These are phyloP conservation scores for Scolopax mira DNA, from an alignment of 2,113 vertebrate species.

Conservation along the genomic window DNA sequence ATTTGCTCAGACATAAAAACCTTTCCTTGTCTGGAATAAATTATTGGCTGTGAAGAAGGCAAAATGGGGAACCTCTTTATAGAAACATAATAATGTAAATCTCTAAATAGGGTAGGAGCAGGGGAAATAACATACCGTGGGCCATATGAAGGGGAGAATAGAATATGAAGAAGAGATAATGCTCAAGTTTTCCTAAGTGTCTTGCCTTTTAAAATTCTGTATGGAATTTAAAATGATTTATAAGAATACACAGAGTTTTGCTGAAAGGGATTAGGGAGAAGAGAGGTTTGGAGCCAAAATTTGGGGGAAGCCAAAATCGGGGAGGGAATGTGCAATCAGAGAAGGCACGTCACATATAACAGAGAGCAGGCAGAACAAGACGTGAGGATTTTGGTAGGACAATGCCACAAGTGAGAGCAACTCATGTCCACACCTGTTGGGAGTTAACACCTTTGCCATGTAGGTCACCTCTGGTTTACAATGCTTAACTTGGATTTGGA, in stretches of 20 bases:
- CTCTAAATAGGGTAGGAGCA: background rate
- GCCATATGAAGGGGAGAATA: background rate
- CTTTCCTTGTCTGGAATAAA: background rate
- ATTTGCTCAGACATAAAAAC: background rate
- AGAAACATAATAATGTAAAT: background rate
- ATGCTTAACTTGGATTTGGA: background rate
- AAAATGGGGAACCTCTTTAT: background rate
- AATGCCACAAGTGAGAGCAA: background rate
- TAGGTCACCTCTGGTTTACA: background rate
- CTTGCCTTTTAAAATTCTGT: background rate
- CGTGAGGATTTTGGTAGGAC: background rate
- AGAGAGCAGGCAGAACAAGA: background rate
- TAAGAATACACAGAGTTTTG: background rate
- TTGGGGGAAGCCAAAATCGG: background rate
- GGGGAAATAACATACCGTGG: background rate
- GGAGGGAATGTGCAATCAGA: background rate
- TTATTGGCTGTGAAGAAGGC: background rate
- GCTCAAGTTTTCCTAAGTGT: background rate
- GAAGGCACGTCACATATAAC: background rate
- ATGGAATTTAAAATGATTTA: background rate
- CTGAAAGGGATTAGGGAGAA: background rate
- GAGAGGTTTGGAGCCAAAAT: background rate
- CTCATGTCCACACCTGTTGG: background rate
- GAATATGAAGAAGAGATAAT: background rate
- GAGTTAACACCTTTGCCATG: background rate